Evolutionary conservation across 2,888 invertebrate genomes (phyloP).

Genomic region (Argyra leucocephala): DNA sequence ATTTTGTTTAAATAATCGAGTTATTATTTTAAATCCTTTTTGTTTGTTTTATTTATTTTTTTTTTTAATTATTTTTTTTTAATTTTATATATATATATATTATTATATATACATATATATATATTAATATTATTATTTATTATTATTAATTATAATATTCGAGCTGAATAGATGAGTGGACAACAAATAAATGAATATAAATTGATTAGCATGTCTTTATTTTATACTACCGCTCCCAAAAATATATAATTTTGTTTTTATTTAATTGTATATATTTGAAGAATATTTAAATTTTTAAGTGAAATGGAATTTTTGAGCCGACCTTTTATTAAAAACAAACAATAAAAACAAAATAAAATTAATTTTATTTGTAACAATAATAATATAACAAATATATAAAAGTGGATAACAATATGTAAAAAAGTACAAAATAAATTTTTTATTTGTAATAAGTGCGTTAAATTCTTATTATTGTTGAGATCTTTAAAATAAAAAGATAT

Average conservation of each 20-base stretch:
- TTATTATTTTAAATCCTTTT: conserved; percentile 40
- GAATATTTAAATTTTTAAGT: conserved; percentile 14
- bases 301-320: neutral
- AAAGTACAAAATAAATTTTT: neutral
- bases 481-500: no score
- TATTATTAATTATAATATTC: no score
- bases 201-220: conserved; percentile 38
- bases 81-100: neutral
- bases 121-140: conserved; percentile 20
- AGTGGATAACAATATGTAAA: no score
- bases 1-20: no score
- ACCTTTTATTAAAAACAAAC: neutral
- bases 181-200: conserved; percentile 43
- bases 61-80: conserved; percentile 14
- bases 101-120: neutral
- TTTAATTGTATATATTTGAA: neutral
- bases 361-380: no score
- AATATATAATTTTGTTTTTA: conserved; percentile 14
- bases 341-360: no score
- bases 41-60: conserved; percentile 13
- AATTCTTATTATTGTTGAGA: neutral
- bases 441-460: no score
- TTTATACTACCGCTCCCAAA: conserved; percentile 45
- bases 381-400: no score
- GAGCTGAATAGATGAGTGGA: conserved; percentile 33